Evolutionary conservation across 2,797 vertebrate species (phyloP), one percentile per base, ranked within the genome.

Genomic region (Eupleurogrammus muticus): DNA sequence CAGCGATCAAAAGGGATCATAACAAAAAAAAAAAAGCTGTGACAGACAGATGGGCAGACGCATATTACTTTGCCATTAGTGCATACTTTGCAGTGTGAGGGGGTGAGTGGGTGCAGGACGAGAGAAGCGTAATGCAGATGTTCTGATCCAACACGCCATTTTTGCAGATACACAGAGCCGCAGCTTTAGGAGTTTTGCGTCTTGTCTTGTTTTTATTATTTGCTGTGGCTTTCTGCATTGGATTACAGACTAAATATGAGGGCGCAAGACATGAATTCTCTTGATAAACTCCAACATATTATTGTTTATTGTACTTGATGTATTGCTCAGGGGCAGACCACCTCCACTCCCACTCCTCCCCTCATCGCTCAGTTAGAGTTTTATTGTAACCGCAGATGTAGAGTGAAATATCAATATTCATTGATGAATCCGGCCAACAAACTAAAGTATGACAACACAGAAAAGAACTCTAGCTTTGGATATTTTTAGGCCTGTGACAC

Each of bases 11-110:
- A 92, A 65, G 74, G 64, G 70, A 79, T 60, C 72, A 75, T 78
- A 28, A 74, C 28, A 83, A 79, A 77, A 80, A 53, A 71, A 71
- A 66, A 57, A 70, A 75, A 51, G 2, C 59, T n/a, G 61, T 78
- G 76, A 79, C 77, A 90, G 85, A 81, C 84, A 89, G 76, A 88
- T 83, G 84, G 74, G 68, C 46, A 81, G 77, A 80, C 79, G 79
- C 79, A 50, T 75, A 88, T 87, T 83, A 83, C 81, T 89, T 85
- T 85, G 87, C 64, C 75, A 77, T 88, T 71, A 70, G 78, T 79
- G 73, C 69, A 63, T 65, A 75, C 35, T 73, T 69, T 65, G 72
- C 42, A 32, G 74, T 79, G 70, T 73, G 72, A 69, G 61, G 69
- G 75, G 88, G 79, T 85, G 83, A 90, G 78, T 36, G 85, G 82